A percentile compares a stretch with the other conserved stretches of the same genome.
phyloP scores from a whole-genome alignment of 2,113 vertebrate genomes.

The Heliornis fulica region DNA sequence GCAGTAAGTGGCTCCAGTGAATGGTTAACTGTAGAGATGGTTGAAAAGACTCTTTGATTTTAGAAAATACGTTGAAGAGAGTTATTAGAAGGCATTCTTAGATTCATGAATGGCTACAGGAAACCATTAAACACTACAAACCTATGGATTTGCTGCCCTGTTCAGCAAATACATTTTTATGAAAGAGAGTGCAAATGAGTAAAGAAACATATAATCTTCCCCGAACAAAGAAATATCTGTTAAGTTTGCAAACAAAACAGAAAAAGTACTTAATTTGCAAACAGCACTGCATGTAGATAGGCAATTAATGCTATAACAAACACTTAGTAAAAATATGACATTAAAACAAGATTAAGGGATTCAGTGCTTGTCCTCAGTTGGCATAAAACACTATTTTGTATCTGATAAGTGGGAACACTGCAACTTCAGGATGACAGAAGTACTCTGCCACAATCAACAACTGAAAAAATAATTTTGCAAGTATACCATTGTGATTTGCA shows the following conservation, averaged over 20 bases:
- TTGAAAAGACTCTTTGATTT: neutral
- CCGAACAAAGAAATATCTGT: neutral
- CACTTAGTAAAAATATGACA: neutral
- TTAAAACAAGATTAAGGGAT: neutral
- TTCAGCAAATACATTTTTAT: neutral
- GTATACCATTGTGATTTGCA: neutral
- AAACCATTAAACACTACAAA: neutral
- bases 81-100: neutral
- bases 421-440: neutral
- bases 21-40: neutral
- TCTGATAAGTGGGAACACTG: neutral
- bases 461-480: neutral
- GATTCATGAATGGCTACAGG: neutral
- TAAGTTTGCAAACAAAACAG: neutral
- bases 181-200: neutral
- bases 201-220: neutral
- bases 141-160: neutral
- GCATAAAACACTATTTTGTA: neutral
- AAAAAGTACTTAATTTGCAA: neutral
- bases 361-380: neutral
- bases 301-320: neutral
- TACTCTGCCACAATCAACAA: rapidly evolving
- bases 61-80: neutral
- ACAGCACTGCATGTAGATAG: neutral
- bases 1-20: neutral